Evolutionary conservation across 1,140 invertebrate species (phyloP).

Genomic region (Ceratitis capitata): DNA sequence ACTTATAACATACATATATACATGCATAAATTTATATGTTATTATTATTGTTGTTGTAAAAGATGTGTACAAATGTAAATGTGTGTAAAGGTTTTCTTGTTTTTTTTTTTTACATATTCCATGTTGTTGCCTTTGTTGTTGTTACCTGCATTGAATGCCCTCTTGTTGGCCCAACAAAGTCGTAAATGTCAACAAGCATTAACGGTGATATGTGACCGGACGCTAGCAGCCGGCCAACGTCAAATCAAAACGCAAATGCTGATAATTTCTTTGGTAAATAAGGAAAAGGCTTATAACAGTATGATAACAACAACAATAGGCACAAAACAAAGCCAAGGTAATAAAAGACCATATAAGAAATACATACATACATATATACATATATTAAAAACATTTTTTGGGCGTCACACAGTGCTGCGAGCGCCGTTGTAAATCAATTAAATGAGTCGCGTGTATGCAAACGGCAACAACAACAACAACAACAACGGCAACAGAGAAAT

Average conservation of each 20-base stretch:
- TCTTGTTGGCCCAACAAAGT: conserved; percentile 2
- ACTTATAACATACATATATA: background rate
- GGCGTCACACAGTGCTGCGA: background rate
- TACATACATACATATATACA: background rate
- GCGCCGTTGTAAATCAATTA: background rate
- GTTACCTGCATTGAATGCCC: background rate
- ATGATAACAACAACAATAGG: background rate
- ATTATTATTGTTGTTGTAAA: background rate
- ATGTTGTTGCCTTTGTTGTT: too few relatives aligned
- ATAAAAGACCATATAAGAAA: background rate
- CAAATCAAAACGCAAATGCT: background rate
- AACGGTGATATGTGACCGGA: conserved; percentile 36
- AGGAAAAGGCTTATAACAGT: background rate
- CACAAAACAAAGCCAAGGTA: background rate
- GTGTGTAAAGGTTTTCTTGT: too few relatives aligned
- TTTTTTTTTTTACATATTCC: too few relatives aligned
- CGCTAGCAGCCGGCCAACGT: background rate
- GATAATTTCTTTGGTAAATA: background rate
- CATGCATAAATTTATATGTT: background rate
- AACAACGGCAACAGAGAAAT: background rate
- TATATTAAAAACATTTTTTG: conserved; percentile 18
- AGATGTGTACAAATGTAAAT: too few relatives aligned
- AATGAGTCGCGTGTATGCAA: background rate
- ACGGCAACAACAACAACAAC: background rate
- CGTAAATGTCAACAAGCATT: conserved; percentile 32